Evolutionary conservation across 2,888 invertebrate species (phyloP).

Genomic region (Dione vanillae): DNA sequence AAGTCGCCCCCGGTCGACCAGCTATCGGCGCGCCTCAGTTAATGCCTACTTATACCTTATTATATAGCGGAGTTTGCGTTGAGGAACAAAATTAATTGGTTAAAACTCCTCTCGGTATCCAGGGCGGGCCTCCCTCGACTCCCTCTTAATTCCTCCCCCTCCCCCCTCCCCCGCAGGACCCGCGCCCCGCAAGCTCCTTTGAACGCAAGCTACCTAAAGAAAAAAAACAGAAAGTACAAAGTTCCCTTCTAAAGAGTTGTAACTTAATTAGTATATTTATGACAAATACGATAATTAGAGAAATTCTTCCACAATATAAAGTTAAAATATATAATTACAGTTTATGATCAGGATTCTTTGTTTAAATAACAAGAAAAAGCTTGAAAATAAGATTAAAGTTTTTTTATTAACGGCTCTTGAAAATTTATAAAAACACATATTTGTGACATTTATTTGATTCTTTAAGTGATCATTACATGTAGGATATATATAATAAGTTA

Average conservation of each 20-base stretch:
- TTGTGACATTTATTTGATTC: no score
- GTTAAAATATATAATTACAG: no score
- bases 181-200: constrained; percentile 79
- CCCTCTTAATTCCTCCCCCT: constrained; percentile 77
- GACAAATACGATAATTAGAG: constrained; percentile 19
- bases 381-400: no score
- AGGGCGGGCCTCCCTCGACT: constrained; percentile 75
- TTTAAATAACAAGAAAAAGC: no score
- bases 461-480: no score
- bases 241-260: constrained; percentile 71
- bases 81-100: constrained; percentile 86
- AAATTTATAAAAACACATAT: no score
- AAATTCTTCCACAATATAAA: no score
- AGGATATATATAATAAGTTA: constrained; percentile 34
- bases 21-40: constrained; percentile 83
- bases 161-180: constrained; percentile 59
- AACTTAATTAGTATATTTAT: constrained; percentile 72
- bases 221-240: constrained; percentile 84
- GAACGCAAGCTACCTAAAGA: constrained; percentile 84
- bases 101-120: constrained; percentile 86
- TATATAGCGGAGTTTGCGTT: constrained; percentile 85
- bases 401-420: no score
- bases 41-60: constrained; percentile 85
- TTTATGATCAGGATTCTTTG: no score
- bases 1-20: constrained; percentile 76